Evolutionary conservation across 2,888 invertebrate genomes (phyloP), one percentile per base, ranked within the genome.

Genomic region (Gisinianus flammeolus): DNA sequence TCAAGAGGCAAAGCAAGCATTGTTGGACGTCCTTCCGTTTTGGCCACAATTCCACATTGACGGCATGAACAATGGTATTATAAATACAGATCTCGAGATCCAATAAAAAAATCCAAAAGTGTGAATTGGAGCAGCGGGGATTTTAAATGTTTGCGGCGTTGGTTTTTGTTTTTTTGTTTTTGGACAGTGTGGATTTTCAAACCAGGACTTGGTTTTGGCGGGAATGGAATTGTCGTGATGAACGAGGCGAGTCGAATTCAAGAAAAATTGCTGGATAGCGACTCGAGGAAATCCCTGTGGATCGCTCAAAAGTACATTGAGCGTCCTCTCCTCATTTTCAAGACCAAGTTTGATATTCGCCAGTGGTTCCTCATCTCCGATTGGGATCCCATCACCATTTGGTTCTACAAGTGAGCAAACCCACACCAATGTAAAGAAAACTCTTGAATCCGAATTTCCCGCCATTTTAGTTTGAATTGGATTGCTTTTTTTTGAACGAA

Each of bases 151-250:
- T n/a, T n/a, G n/a, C n/a, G n/a, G n/a, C n/a, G n/a, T n/a, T n/a
- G n/a, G n/a, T n/a, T n/a, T n/a, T n/a, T n/a, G n/a, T n/a, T n/a
- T n/a, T n/a, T n/a, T n/a, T n/a, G n/a, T n/a, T n/a, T n/a, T n/a
- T n/a, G n/a, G n/a, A n/a, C n/a, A n/a, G 91, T 96, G 83, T 97
- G 97, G 97, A 97, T 97, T 81, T 91, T 97, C 79, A 97, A 97
- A 33, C 97, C 97, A 0, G 96, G 96, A 0, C 96, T 95, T 85
- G 94, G 95, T 86, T 96, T 96, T 84, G 90, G 97, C 16, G 97
- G 97, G 0, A 90, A 94, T 19, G 97, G 97, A 71, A 97, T 97
- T 81, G 92, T 92, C 69, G 89, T 96, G 69, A 92, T 94, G 89
- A 93, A 94, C 87, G 92, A 92, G 85, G 89, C 96, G 31, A 93